Evolutionary conservation across 92 coral and sea anemone genomes (phyloP).

Genomic region (Umimayanthus chanpuru): DNA sequence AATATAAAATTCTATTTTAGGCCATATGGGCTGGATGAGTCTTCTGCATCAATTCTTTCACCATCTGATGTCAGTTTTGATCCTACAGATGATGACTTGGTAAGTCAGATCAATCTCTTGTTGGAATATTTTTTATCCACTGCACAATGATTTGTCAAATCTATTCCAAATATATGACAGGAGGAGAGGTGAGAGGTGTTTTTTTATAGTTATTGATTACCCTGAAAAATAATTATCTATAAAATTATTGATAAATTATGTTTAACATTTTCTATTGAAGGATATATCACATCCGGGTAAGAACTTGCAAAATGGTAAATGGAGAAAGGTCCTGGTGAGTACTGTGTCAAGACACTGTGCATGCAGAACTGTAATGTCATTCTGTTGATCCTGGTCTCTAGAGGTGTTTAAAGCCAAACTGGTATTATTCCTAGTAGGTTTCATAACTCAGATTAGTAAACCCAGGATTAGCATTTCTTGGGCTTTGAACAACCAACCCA

Average conservation of each 20-base stretch:
- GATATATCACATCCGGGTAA: constrained; percentile 13
- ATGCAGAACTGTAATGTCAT: too few species aligned
- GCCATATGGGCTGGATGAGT: constrained; percentile 68
- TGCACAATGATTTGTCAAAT: too few species aligned
- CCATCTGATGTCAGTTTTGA: constrained; percentile 94
- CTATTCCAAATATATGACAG: too few species aligned
- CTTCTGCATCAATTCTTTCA: constrained; percentile 86
- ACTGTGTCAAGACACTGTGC: neutral
- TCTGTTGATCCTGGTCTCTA: too few species aligned
- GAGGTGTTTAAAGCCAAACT: too few species aligned
- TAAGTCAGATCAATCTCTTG: constrained; percentile 39
- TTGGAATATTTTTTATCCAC: neutral
- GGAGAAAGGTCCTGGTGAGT: constrained; percentile 46
- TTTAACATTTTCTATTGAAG: neutral
- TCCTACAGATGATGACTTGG: constrained; percentile 94
- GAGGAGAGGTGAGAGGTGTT: too few species aligned
- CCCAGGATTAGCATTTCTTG: too few species aligned
- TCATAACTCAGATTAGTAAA: too few species aligned
- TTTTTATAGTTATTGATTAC: neutral
- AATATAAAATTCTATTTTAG: constrained; percentile 24
- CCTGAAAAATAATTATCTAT: neutral
- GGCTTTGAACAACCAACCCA: too few species aligned
- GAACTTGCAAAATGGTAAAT: constrained; percentile 20
- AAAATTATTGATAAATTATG: too few species aligned
- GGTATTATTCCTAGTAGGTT: too few species aligned